Conservation (phyloP, 37 sponge, comb jelly and placozoan species). For the Theonella swinhoei region DNA sequence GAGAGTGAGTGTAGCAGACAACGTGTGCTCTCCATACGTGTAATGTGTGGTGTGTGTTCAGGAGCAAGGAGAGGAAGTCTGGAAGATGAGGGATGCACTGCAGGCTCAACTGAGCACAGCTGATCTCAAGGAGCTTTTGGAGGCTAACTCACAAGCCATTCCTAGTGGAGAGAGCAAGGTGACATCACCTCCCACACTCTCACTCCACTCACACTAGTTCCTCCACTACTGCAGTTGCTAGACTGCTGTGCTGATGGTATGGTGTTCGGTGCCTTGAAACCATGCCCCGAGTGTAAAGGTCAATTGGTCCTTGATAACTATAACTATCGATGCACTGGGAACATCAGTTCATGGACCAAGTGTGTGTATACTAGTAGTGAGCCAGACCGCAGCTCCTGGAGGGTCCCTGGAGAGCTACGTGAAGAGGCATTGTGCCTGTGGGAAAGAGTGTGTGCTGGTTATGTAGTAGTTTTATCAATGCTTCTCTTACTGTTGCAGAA, state of each 20-base stretch:
- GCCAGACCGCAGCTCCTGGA: constrained; percentile 71
- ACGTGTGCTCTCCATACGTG: background rate
- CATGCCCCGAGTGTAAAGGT: constrained; percentile 76
- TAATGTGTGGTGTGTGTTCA: constrained; percentile 19
- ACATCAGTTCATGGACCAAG: constrained; percentile 93
- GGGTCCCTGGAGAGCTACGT: constrained; percentile 71
- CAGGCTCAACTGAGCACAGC: constrained; percentile 28
- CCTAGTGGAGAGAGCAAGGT: constrained; percentile 82
- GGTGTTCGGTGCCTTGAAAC: constrained; percentile 84
- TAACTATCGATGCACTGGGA: constrained; percentile 86
- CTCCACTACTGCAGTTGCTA: constrained; percentile 52
- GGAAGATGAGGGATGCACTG: constrained; percentile 77
- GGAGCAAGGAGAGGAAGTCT: constrained; percentile 83
- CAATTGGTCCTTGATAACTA: constrained; percentile 61
- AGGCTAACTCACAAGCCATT: constrained; percentile 65
- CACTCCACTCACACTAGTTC: background rate
- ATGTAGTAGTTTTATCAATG: background rate
- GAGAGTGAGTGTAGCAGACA: background rate
- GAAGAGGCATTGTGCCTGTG: constrained; percentile 51
- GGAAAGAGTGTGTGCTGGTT: background rate
- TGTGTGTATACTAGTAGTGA: constrained; percentile 69
- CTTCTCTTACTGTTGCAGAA: constrained; percentile 41
- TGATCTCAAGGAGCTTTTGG: constrained; percentile 65
- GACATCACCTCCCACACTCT: background rate
- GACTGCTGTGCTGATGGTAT: constrained; percentile 83